Percentiles rank a stretch among this genome's conserved stretches.
phyloP scores from a whole-genome alignment of 2,888 invertebrate genomes.

The Nebria salina region DNA sequence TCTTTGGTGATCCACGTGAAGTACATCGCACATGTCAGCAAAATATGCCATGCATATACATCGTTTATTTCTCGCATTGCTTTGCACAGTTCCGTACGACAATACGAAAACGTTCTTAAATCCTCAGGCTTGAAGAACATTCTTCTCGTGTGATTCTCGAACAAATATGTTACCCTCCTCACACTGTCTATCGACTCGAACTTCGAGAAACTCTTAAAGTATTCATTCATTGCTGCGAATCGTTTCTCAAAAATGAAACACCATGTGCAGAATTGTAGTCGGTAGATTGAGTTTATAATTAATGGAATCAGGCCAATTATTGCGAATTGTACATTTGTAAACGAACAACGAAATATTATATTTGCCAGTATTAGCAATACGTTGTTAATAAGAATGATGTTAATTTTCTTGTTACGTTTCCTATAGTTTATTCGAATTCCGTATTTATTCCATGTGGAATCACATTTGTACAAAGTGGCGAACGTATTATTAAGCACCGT shows the following conservation, averaged over 20 bases:
- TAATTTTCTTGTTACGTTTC: no score
- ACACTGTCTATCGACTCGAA: conserved; percentile 16
- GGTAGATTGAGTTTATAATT: background rate
- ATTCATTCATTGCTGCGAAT: conserved; percentile 20
- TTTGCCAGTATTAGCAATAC: no score
- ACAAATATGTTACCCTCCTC: background rate
- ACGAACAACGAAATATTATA: no score
- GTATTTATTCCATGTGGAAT: no score
- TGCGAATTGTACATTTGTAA: background rate
- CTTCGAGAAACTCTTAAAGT: conserved; percentile 22
- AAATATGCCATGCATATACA: conserved; percentile 18
- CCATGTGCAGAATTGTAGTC: conserved; percentile 16
- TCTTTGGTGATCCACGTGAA: conserved; percentile 26
- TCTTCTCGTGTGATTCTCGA: background rate
- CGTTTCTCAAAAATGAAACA: conserved; percentile 25
- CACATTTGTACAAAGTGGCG: no score
- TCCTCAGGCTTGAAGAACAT: conserved; percentile 16
- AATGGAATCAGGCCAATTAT: background rate
- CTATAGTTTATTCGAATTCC: no score
- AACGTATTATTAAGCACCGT: no score
- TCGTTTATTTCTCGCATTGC: conserved; percentile 18
- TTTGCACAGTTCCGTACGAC: conserved; percentile 15
- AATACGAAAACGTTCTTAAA: conserved; percentile 23
- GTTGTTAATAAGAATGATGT: no score
- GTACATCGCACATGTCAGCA: conserved; percentile 16